Evolutionary conservation across 2,113 vertebrate genomes (phyloP), one percentile per base, ranked within the genome.

Genomic region (Tragelaphus scriptus): DNA sequence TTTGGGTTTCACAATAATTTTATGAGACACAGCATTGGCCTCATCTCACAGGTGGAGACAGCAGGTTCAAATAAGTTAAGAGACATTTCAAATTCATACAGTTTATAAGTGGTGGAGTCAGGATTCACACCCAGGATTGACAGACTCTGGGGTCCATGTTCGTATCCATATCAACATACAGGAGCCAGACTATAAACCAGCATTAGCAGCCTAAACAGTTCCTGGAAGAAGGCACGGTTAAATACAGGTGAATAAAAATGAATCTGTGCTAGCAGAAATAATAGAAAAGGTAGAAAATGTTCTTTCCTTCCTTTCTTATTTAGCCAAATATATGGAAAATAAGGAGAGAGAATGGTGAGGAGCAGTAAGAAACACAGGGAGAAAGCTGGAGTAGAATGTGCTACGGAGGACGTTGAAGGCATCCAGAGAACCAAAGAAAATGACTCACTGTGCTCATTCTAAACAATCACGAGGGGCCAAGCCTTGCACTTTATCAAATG

Each of bases 401-500:
- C 5, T 5, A 7, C 2, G 11, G 59, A 68, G 3, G 3, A 40
- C 26, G 65, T 49, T 95, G 90, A 96, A 84, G 55, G 10, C 65
- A 30, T 71, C 30, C 47, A 65, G 95, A 93, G 44, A 59, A 87
- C 96, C 91, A 65, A 90, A 71, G 36, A 53, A 81, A 94, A 84
- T 25, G 89, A 85, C 75, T 92, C 93, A 77, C 28, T 36, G 88
- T 2, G 71, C 93, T 97, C 94, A 68, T 51, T 63, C 86, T 91
- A 92, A 77, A 94, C 53, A 91, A 97, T 68, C 58, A n/a, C 1
- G 14, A 80, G 17, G 16, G n/a, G 53, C 36, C 49, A 88, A 9
- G 25, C 15, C 51, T 95, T 95, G 58, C 65, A 63, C 75, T 97
- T 94, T 97, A 85, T 95, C 79, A 81, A 44, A 82, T n/a, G 16